A percentile compares a stretch with the other conserved stretches of the same genome.
phyloP scores from a whole-genome alignment of 1,140 invertebrate species.

The Ladona fulva region DNA sequence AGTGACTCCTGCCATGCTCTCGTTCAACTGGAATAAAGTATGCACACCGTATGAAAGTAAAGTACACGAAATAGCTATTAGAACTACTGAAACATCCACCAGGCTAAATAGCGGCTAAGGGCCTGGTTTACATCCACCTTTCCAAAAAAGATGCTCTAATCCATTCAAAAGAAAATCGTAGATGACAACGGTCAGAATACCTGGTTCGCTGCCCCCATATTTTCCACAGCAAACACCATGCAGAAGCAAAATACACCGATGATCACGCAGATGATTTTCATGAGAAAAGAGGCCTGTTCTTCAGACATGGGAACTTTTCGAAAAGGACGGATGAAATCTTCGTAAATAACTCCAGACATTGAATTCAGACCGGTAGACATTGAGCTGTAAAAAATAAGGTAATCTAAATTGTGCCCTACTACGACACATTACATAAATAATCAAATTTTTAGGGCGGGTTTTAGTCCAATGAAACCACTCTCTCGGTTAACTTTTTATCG shows the following conservation, averaged over 20 bases:
- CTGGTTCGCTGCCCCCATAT: neutral
- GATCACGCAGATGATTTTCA: neutral
- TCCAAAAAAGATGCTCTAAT: too few relatives aligned
- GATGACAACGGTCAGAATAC: conserved; percentile 34
- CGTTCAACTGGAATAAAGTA: conserved; percentile 30
- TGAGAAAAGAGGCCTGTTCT: neutral
- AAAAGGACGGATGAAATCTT: conserved; percentile 62
- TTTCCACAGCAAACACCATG: neutral
- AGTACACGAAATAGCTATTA: too few relatives aligned
- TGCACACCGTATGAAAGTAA: neutral
- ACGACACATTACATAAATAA: too few relatives aligned
- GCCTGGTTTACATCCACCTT: too few relatives aligned
- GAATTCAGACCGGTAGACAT: conserved; percentile 75
- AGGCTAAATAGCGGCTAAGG: too few relatives aligned
- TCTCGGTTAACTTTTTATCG: too few relatives aligned
- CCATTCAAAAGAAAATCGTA: too few relatives aligned
- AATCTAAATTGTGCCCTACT: neutral
- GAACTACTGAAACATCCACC: too few relatives aligned
- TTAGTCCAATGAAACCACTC: too few relatives aligned
- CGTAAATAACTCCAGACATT: conserved; percentile 67
- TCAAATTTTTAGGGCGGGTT: too few relatives aligned
- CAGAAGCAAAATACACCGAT: neutral
- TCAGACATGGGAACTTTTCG: neutral
- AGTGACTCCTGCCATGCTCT: conserved; percentile 24
- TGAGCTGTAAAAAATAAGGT: conserved; percentile 45